These are phyloP conservation scores for Puma concolor DNA, from an alignment of 2,113 vertebrate genomes.

Conservation along the genomic window DNA sequence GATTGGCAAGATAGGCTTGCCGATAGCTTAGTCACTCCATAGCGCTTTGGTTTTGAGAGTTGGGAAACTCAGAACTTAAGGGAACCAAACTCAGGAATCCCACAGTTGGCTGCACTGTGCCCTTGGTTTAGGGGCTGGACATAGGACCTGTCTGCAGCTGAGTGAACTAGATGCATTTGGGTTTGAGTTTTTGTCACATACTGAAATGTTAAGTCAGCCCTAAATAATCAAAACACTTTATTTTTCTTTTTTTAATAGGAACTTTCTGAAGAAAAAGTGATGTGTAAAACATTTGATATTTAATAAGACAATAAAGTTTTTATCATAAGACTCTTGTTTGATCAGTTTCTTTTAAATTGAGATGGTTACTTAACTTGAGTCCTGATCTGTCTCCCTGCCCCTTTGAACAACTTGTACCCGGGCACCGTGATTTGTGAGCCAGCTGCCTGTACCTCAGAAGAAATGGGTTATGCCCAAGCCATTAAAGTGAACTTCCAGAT, in stretches of 20 bases:
- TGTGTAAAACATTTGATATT: constrained; percentile 83
- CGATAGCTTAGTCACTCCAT: constrained; percentile 32
- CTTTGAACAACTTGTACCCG: background rate
- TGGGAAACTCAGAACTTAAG: constrained; percentile 81
- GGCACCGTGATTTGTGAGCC: background rate
- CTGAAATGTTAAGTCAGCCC: constrained; percentile 83
- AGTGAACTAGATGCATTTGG: constrained; percentile 63
- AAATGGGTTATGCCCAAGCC: background rate
- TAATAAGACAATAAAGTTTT: constrained; percentile 84
- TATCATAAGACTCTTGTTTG: constrained; percentile 68
- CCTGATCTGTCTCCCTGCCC: background rate
- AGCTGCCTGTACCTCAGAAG: background rate
- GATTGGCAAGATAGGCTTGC: background rate
- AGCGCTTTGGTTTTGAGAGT: constrained; percentile 79
- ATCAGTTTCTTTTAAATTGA: constrained; percentile 47
- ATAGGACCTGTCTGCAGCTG: background rate
- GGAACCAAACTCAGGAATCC: constrained; percentile 87
- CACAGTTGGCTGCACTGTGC: constrained; percentile 77
- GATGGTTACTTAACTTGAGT: background rate
- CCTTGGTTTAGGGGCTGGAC: constrained; percentile 77
- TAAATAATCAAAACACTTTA: constrained; percentile 74
- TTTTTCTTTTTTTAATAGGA: constrained; percentile 80
- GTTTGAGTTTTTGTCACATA: constrained; percentile 70
- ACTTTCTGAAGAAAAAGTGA: constrained; percentile 79
- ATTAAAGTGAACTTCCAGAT: background rate